Base-by-base conservation (phyloP, 2,888 invertebrate species). In the Strigamia maritima region DNA sequence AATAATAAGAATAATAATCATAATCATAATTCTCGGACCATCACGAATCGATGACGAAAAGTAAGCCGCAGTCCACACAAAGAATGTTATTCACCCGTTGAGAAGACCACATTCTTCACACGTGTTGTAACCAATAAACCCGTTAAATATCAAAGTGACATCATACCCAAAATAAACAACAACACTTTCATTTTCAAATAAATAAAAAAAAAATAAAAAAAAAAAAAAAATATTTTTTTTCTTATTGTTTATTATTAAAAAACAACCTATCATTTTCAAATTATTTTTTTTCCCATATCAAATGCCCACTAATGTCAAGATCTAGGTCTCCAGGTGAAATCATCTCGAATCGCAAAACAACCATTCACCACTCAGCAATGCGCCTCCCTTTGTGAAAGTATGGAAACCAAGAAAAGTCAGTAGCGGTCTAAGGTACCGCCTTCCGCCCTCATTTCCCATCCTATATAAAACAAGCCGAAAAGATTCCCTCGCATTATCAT, bases 361-460 rank as follows among this genome's bases (percentile, higher is more conserved):
- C 60, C 60, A 65, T 12, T 65, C 60, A 65, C 60, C 22, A 22
- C 22, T 16, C 22, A 7, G 22, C 60, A 65, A 65, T 65, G 60
- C 60, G 60, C 60, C 60, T 65, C 60, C 60, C 60, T 65, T 65
- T 65, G 60, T 65, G 60, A 65, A 65, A 65, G 60, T 65, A 8
- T 0, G 22, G 60, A 65, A 65, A 65, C 60, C 60, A 65, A 65
- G 60, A 65, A 65, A 65, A 65, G 10, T 65, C 60, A 65, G 60
- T 65, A 65, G 60, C 60, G 12, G 24, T 4, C 60, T 65, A n/a
- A 65, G 60, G 44, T 24, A 65, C 60, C 60, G 60, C 60, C 60
- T 65, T 65, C 60, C 60, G 60, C 60, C 60, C 60, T 65, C 14
- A 65, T 65, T 65, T 65, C 60, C 24, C 24, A 24, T 65, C 22